Percentiles rank a stretch among this genome's conserved stretches.
phyloP scores from a whole-genome alignment of 2,113 vertebrate genomes.

The Tachysurus fulvidraco region DNA sequence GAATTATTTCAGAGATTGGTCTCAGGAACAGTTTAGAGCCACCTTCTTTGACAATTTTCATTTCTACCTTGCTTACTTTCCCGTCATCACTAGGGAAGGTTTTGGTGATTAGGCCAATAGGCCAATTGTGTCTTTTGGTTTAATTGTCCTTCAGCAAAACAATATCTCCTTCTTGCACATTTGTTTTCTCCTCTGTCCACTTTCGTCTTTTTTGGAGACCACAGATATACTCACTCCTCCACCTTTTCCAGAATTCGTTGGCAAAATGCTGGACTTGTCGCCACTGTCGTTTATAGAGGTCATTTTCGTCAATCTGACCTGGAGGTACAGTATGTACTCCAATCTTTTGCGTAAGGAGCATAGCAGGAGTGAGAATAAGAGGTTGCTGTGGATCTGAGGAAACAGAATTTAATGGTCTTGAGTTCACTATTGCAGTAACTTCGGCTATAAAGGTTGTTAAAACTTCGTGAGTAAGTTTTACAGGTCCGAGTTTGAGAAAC shows the following conservation, averaged over 20 bases:
- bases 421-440: neutral
- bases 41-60: neutral
- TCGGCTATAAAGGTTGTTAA: neutral
- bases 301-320: neutral
- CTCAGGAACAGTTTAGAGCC: neutral
- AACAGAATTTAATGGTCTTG: neutral
- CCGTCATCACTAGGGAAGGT: slow-evolving; percentile 36
- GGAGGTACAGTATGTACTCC: neutral
- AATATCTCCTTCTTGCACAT: neutral
- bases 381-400: slow-evolving; percentile 12
- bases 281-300: neutral
- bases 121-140: slow-evolving; percentile 12
- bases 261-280: neutral
- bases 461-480: neutral
- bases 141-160: neutral
- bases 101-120: neutral
- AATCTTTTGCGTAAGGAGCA: slow-evolving; percentile 9
- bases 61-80: slow-evolving; percentile 21
- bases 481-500: neutral
- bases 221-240: neutral
- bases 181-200: neutral
- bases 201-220: neutral
- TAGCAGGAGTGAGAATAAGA: neutral
- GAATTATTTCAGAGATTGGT: neutral
- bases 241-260: slow-evolving; percentile 7